These are phyloP conservation scores for Pristionchus exspectatus DNA, from an alignment of 2,888 invertebrate genomes.

Conservation along the genomic window DNA sequence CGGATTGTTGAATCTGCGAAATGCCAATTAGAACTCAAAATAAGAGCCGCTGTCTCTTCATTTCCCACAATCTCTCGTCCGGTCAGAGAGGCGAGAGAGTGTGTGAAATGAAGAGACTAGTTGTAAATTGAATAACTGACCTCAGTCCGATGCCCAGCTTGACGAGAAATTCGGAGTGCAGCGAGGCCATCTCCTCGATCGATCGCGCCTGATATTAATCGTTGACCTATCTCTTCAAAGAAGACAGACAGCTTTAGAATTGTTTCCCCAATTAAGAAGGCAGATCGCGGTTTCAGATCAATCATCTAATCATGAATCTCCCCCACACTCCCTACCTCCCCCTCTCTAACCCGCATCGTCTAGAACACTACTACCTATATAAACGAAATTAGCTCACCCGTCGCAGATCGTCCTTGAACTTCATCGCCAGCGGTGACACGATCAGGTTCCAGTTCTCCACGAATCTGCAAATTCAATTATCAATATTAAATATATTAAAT, in stretches of 20 bases:
- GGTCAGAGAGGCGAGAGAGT: neutral
- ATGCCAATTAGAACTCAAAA: neutral
- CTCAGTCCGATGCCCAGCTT: conserved; percentile 39
- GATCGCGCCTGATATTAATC: conserved; percentile 25
- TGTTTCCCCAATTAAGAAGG: too few species aligned
- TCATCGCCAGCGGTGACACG: conserved; percentile 36
- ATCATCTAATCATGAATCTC: too few species aligned
- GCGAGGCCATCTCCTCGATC: conserved; percentile 51
- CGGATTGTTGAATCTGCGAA: conserved; percentile 41
- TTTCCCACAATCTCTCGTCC: neutral
- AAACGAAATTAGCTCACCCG: neutral
- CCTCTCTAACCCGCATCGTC: too few species aligned
- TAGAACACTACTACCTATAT: neutral
- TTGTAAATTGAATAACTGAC: neutral
- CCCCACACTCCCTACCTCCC: too few species aligned
- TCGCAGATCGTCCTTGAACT: conserved; percentile 41
- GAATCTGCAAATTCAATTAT: neutral
- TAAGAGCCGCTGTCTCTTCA: neutral
- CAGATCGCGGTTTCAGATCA: too few species aligned
- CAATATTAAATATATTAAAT: neutral
- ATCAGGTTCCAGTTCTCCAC: conserved; percentile 30
- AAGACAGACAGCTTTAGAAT: neutral
- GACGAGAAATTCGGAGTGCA: conserved; percentile 30
- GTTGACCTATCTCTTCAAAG: too few species aligned
- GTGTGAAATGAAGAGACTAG: neutral